A percentile compares a stretch with the other conserved stretches of the same genome.
Evolutionary conservation across 2,797 vertebrate genomes (phyloP).

Genomic region (Sebastes dallii): DNA sequence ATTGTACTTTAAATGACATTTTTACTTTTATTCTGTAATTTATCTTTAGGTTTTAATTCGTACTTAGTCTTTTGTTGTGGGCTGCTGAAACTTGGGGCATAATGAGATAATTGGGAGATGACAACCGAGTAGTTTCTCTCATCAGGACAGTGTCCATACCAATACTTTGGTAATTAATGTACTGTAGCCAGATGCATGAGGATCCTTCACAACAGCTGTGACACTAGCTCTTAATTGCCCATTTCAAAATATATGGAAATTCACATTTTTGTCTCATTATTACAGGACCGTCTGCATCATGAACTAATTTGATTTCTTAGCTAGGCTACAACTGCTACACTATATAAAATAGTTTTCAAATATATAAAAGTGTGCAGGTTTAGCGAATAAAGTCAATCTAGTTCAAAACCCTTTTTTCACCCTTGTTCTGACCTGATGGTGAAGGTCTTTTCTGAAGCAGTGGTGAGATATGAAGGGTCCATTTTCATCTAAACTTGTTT

Average conservation of each 20-base stretch:
- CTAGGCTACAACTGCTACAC: neutral
- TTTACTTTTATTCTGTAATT: neutral
- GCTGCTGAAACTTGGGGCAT: neutral
- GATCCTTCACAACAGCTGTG: neutral
- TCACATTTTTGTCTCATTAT: neutral
- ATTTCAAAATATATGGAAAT: constrained; percentile 1
- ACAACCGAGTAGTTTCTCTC: neutral
- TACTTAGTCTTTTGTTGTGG: neutral
- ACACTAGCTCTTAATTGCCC: neutral
- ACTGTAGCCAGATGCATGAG: neutral
- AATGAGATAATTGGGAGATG: neutral
- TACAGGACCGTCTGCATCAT: neutral
- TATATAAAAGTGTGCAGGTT: neutral
- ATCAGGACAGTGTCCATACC: neutral
- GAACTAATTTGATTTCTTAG: neutral
- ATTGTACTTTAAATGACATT: neutral
- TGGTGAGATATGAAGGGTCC: neutral
- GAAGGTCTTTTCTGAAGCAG: neutral
- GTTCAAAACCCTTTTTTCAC: neutral
- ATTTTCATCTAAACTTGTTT: constrained; percentile 45
- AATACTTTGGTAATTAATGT: constrained; percentile 12
- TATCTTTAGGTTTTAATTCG: neutral
- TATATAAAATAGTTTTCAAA: neutral
- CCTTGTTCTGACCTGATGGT: neutral
- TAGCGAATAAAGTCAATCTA: neutral